These are phyloP conservation scores for Adelphocoris suturalis DNA, from an alignment of 2,888 invertebrate species.

Conservation along the genomic window DNA sequence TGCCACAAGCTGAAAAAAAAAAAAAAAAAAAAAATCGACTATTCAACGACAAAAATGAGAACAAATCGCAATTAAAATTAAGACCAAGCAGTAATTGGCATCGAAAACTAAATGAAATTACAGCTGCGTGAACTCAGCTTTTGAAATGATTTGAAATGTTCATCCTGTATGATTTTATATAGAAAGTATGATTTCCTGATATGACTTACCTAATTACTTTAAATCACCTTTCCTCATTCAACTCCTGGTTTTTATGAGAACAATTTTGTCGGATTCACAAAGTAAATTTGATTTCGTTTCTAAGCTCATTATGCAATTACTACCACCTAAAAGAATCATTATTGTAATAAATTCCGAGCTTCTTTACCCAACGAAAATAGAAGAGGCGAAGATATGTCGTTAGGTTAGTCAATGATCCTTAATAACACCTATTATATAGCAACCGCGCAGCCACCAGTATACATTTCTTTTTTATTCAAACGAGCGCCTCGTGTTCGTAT, in stretches of 20 bases:
- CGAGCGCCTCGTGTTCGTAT: neutral
- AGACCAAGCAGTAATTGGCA: no score
- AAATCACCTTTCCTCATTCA: neutral
- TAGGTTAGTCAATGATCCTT: neutral
- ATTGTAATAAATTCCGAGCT: conserved; percentile 13
- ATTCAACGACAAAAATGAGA: no score
- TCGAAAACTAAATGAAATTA: no score
- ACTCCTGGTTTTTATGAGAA: neutral
- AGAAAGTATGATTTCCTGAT: no score
- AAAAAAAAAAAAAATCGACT: no score
- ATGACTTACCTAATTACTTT: no score
- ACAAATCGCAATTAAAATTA: no score
- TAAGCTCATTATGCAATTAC: neutral
- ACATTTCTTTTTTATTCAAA: neutral
- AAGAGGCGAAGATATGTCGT: conserved; percentile 15
- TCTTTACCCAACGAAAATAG: neutral
- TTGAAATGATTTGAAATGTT: no score
- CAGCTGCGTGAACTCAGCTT: no score
- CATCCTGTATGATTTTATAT: no score
- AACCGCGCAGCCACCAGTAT: neutral
- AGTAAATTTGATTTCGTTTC: neutral
- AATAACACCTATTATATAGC: conserved; percentile 20
- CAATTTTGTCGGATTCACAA: neutral
- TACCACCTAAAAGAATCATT: conserved; percentile 13
- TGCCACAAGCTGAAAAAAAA: no score